phyloP scores from a whole-genome alignment of 2,797 vertebrate species.

The Triplophysa bombifrons region DNA sequence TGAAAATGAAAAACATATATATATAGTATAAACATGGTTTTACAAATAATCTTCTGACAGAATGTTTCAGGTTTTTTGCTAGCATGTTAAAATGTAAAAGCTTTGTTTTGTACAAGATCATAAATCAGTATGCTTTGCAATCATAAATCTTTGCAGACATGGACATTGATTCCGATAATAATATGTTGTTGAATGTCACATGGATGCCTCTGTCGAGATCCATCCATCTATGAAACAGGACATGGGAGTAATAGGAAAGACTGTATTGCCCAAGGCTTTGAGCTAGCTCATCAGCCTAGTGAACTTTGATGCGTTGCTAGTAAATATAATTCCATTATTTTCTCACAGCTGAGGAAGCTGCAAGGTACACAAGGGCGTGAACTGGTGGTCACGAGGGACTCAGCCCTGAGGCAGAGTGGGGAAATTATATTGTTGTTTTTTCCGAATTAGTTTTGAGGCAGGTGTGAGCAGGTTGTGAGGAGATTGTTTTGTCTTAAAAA shows the following conservation, averaged over 20 bases:
- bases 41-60: background rate
- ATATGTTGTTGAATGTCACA: slow-evolving; percentile 67
- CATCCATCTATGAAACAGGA: slow-evolving; percentile 85
- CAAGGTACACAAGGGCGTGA: slow-evolving; percentile 61
- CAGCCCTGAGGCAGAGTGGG: slow-evolving; percentile 64
- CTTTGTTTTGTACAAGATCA: slow-evolving; percentile 12
- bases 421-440: slow-evolving; percentile 74
- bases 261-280: slow-evolving; percentile 79
- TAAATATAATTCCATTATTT: slow-evolving; percentile 89
- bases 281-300: slow-evolving; percentile 76
- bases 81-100: slow-evolving; percentile 2
- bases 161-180: slow-evolving; percentile 78
- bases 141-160: slow-evolving; percentile 78
- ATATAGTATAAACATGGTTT: too few species aligned
- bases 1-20: too few species aligned
- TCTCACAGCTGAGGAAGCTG: slow-evolving; percentile 84
- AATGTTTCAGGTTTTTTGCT: background rate
- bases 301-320: slow-evolving; percentile 80
- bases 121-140: slow-evolving; percentile 46
- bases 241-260: slow-evolving; percentile 83
- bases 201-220: slow-evolving; percentile 67
- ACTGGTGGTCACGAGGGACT: slow-evolving; percentile 61
- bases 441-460: slow-evolving; percentile 63
- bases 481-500: slow-evolving; percentile 42
- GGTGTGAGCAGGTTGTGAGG: slow-evolving; percentile 44